phyloP scores from a whole-genome alignment of 2,113 vertebrate genomes.

The Pachycephala philippinensis region DNA sequence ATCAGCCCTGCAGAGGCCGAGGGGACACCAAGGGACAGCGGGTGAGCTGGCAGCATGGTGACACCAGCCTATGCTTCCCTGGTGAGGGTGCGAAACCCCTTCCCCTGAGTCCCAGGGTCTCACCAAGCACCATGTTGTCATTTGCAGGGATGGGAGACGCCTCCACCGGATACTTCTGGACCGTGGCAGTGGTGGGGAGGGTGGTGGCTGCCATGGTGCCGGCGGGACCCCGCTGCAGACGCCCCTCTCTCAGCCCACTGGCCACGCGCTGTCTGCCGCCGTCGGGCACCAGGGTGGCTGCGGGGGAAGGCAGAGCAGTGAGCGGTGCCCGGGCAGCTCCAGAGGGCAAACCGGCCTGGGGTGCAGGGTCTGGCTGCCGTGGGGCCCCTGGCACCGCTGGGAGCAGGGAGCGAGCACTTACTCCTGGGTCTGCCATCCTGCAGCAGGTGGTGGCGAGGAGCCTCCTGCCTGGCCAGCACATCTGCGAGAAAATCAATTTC shows the following conservation, averaged over 20 bases:
- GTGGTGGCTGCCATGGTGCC: background rate
- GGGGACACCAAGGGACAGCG: background rate
- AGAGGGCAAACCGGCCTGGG: background rate
- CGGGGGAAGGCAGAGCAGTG: background rate
- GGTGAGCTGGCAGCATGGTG: background rate
- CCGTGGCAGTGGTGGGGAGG: background rate
- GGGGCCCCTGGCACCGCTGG: accelerated
- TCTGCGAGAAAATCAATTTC: conserved; percentile 87
- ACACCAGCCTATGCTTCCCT: background rate
- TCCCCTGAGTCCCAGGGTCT: background rate
- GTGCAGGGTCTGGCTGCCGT: background rate
- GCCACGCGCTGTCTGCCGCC: background rate
- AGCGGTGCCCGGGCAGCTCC: accelerated
- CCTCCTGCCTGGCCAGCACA: conserved; percentile 74
- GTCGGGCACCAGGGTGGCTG: background rate
- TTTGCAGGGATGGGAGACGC: conserved; percentile 40
- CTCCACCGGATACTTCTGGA: conserved; percentile 69
- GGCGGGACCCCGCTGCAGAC: accelerated
- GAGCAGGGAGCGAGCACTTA: background rate
- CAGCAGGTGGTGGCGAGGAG: conserved; percentile 1
- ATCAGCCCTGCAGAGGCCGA: conserved; percentile 75
- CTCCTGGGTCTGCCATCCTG: conserved; percentile 64
- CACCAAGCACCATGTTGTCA: conserved; percentile 77
- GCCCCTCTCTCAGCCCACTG: background rate
- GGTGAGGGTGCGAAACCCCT: background rate